These are phyloP conservation scores for Aurelia sp. DNA, from an alignment of 30 jellyfish, hydroid and myxozoan genomes.

Conservation along the genomic window DNA sequence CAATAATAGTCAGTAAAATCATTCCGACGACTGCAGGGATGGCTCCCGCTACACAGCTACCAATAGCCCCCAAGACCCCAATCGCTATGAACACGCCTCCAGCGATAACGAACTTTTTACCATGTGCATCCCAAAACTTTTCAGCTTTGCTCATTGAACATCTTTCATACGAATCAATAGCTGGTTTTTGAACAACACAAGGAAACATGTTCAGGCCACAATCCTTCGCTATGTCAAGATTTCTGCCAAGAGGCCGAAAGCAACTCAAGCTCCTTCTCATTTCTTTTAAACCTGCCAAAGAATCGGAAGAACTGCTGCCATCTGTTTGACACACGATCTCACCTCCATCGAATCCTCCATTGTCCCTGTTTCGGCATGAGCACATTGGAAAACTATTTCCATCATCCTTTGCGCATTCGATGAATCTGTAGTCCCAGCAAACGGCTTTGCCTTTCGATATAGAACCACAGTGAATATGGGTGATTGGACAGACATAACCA, in stretches of 20 bases:
- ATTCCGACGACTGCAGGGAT: background rate
- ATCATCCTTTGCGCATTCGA: conserved; percentile 13
- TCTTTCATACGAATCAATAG: conserved; percentile 14
- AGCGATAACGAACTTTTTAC: conserved; percentile 8
- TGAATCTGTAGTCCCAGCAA: conserved; percentile 28
- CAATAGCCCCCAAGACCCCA: background rate
- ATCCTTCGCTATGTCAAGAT: too few relatives aligned
- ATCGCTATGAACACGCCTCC: background rate
- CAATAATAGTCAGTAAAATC: conserved; percentile 4
- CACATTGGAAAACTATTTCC: conserved; percentile 15
- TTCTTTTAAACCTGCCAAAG: background rate
- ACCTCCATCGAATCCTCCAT: background rate
- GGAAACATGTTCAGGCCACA: conserved; percentile 5
- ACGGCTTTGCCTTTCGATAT: conserved; percentile 13
- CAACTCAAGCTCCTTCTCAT: conserved; percentile 10
- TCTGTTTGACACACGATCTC: conserved; percentile 12
- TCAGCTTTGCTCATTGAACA: conserved; percentile 14
- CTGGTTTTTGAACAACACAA: conserved; percentile 8
- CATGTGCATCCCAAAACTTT: conserved; percentile 31
- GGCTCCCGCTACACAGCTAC: too few relatives aligned
- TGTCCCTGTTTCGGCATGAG: conserved; percentile 14
- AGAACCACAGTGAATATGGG: conserved; percentile 6
- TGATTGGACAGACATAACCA: conserved; percentile 12
- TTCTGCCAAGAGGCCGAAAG: background rate
- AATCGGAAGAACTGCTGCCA: conserved; percentile 8